phyloP scores from a whole-genome alignment of 92 coral and sea anemone species.

The Bergia puertoricense region DNA sequence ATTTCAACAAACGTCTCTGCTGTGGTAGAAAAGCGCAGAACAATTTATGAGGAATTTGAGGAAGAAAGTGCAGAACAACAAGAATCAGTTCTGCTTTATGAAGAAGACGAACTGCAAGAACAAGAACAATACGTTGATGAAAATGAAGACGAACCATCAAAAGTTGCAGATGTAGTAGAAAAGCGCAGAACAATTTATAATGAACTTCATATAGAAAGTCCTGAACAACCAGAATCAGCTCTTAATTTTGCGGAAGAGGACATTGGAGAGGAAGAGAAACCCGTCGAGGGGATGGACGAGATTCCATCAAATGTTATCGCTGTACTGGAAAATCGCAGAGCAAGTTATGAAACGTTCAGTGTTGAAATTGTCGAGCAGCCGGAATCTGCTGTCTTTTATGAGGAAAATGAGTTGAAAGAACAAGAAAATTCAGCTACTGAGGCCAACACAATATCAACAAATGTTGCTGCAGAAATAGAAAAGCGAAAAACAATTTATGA shows the following conservation, averaged over 20 bases:
- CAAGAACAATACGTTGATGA: background rate
- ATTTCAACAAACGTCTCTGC: background rate
- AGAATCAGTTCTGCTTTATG: background rate
- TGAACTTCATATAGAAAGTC: conserved; percentile 1
- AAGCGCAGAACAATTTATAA: background rate
- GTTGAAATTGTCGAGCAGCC: background rate
- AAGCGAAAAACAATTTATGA: conserved; percentile 5
- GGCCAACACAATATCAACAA: background rate
- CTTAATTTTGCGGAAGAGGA: conserved; percentile 4
- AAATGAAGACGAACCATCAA: background rate
- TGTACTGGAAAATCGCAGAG: background rate
- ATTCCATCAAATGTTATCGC: background rate
- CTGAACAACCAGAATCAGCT: background rate
- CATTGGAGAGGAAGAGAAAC: too few species aligned
- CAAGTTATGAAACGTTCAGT: background rate
- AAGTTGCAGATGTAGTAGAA: background rate
- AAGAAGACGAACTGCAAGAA: background rate
- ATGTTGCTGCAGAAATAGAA: conserved; percentile 1
- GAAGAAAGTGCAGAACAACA: background rate
- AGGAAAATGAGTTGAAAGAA: background rate
- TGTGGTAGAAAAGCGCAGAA: conserved; percentile 9
- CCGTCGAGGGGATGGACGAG: background rate
- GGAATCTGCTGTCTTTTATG: background rate
- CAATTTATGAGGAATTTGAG: background rate
- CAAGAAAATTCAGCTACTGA: background rate